Conservation (phyloP, 2,113 vertebrate genomes). For the Lophochroa leadbeateri region DNA sequence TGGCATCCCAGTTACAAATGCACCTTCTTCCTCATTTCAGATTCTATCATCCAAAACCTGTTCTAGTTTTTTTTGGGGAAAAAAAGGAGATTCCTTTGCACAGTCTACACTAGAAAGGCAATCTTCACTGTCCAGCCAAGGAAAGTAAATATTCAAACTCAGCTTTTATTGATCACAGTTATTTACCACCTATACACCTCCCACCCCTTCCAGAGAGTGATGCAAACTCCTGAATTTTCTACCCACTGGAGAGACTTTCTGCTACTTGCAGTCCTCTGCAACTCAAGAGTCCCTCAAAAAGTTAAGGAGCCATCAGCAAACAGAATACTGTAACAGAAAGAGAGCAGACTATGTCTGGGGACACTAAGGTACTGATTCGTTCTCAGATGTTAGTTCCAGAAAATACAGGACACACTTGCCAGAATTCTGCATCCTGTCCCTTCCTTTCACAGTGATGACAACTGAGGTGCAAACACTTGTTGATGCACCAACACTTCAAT, state of each 20-base stretch:
- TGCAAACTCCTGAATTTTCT: background rate
- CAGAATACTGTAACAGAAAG: background rate
- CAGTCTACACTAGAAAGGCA: background rate
- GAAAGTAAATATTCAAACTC: background rate
- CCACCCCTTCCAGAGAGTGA: background rate
- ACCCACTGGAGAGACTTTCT: background rate
- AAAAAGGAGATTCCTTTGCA: background rate
- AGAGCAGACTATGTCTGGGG: background rate
- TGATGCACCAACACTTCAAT: background rate
- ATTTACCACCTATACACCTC: background rate
- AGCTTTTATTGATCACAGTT: background rate
- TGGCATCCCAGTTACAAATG: background rate
- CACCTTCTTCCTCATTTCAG: background rate
- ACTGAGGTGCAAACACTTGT: background rate
- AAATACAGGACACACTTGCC: background rate
- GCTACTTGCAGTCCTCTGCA: background rate
- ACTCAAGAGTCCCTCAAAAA: background rate
- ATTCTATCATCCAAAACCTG: background rate
- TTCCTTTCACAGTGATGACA: background rate
- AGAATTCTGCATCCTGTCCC: background rate
- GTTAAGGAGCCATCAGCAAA: background rate
- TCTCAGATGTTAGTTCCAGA: background rate
- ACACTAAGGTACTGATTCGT: background rate
- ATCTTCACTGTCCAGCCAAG: background rate
- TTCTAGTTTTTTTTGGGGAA: background rate